These are phyloP conservation scores for Carollia perspicillata DNA, from an alignment of 2,113 vertebrate species.

Conservation along the genomic window DNA sequence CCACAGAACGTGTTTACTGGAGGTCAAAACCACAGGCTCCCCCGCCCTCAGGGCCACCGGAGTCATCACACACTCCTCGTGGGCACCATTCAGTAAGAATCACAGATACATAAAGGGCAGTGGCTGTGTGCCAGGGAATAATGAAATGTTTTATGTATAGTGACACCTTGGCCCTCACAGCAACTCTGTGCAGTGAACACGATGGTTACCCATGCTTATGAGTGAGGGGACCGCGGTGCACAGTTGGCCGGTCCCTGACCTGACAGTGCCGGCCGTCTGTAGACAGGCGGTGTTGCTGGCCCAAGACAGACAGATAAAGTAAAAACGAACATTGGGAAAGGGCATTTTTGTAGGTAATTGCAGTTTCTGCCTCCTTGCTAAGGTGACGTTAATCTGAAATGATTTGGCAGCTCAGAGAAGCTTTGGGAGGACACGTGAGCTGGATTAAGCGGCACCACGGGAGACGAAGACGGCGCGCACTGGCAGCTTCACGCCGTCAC, in stretches of 20 bases:
- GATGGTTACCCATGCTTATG: not conserved
- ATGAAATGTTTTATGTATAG: not conserved
- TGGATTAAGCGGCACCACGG: not conserved
- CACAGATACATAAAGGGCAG: not conserved
- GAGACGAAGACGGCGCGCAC: not conserved
- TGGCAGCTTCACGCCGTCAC: not conserved
- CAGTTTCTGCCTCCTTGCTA: not conserved
- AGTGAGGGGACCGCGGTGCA: not conserved
- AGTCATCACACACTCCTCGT: not conserved
- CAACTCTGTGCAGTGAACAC: not conserved
- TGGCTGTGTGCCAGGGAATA: too few relatives aligned
- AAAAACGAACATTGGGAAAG: not conserved
- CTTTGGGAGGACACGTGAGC: not conserved
- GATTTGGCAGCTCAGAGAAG: not conserved
- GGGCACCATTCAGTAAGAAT: not conserved
- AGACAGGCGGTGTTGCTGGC: not conserved
- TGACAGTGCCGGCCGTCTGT: not conserved
- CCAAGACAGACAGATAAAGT: not conserved
- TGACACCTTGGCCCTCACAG: not conserved
- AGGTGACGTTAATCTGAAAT: not conserved
- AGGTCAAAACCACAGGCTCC: not conserved
- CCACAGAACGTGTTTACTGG: fast-evolving
- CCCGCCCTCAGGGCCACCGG: not conserved
- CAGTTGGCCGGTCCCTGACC: not conserved
- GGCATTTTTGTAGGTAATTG: not conserved